Base-by-base conservation (phyloP, 2,797 vertebrate species). In the Danio kyathit region DNA sequence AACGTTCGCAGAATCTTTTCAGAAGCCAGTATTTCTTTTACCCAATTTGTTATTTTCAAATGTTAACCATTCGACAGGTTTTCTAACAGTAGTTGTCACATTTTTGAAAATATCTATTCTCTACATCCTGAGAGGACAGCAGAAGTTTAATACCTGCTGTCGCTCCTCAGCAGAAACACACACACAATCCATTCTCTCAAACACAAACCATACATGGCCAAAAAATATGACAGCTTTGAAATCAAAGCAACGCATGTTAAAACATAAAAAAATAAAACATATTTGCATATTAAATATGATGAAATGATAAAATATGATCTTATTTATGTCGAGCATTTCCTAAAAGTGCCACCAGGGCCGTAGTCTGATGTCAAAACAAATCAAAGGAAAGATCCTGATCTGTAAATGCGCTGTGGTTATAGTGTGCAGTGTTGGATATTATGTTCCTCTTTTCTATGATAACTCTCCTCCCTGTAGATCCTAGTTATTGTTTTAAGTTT, bases 181-280 rank as follows among this genome's bases (percentile, higher is more conserved):
- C 79, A 88, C 87, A 86, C 77, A 86, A 86, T 40, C 17, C 89
- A 94, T 89, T 90, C 89, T 92, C 94, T 29, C 29, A 29, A 61
- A 79, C 66, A 96, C 93, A 96, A 97, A 97, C 94, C 95, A 95
- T 91, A 94, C 89, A 89, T 81, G 83, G 86, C 49, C 66, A 94
- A 93, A 94, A 92, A 88, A 29, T 29, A 92, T 88, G 70, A 88
- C 71, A 41, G 77, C 79, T 89, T 92, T 90, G 92, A 91, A 88
- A 93, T 92, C 91, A 95, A 92, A 94, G 92, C 91, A 70, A 92
- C 87, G 90, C 88, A 93, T 90, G 92, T 90, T 90, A 78, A 88
- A 29, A 82, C 86, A 88, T 49, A 84, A 86, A 86, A 83, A 87
- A 88, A 90, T 90, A 95, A 95, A 96, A 93, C 86, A 95, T 94